Conservation (phyloP, 2,797 vertebrate genomes). For the Acipenser transmontanus region DNA sequence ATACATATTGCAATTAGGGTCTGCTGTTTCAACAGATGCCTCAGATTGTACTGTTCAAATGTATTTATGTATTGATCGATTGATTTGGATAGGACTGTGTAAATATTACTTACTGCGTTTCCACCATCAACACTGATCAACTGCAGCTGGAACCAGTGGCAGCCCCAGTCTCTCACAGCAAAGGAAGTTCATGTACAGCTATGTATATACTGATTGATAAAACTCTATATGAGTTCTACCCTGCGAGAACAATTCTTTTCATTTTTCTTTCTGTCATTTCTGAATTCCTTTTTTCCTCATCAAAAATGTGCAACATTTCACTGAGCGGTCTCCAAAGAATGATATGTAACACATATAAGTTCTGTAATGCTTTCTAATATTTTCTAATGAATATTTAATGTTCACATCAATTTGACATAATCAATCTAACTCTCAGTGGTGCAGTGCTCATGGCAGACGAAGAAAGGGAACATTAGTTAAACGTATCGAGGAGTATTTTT, state of each 20-base stretch:
- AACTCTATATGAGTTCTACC: too few relatives aligned
- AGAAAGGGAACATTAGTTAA: constrained; percentile 32
- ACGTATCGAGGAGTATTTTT: constrained; percentile 24
- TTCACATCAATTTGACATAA: constrained; percentile 37
- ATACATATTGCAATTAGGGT: too few relatives aligned
- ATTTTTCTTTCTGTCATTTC: constrained; percentile 10
- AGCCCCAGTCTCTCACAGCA: too few relatives aligned
- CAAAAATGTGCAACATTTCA: constrained; percentile 26
- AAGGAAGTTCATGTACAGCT: too few relatives aligned
- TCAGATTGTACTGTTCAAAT: too few relatives aligned
- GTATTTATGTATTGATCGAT: too few relatives aligned
- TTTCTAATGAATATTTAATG: constrained; percentile 53
- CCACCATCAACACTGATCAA: too few relatives aligned
- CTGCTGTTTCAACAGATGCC: too few relatives aligned
- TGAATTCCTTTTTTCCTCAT: constrained; percentile 16
- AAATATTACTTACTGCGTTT: too few relatives aligned
- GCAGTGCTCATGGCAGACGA: constrained; percentile 33
- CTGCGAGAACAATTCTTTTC: background rate
- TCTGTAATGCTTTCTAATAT: constrained; percentile 25
- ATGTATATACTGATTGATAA: too few relatives aligned
- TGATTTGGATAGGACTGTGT: too few relatives aligned
- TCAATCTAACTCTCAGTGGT: constrained; percentile 34
- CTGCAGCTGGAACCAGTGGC: too few relatives aligned
- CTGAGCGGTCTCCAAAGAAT: constrained; percentile 30
- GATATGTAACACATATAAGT: constrained; percentile 42